Conservation (phyloP, 2,888 invertebrate species). For the Serripes groenlandicus region DNA sequence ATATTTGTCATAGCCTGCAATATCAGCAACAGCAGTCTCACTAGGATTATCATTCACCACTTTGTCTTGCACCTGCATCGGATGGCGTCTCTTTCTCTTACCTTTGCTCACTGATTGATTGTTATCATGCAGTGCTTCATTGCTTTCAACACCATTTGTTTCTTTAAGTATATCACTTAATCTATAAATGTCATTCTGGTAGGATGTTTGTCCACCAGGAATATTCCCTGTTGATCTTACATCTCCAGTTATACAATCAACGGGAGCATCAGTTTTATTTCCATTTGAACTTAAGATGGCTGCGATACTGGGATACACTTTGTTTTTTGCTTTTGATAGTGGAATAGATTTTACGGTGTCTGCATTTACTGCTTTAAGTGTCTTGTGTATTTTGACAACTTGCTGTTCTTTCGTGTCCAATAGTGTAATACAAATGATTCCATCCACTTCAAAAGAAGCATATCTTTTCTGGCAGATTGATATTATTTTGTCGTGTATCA, state of each 20-base stretch:
- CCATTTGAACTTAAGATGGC: constrained; percentile 12
- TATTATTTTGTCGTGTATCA: constrained; percentile 67
- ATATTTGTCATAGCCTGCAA: neutral
- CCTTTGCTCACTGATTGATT: constrained; percentile 10
- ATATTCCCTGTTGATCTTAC: neutral
- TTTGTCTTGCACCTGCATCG: constrained; percentile 25
- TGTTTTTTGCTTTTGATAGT: neutral
- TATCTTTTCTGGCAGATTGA: constrained; percentile 67
- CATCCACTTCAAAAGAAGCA: constrained; percentile 68
- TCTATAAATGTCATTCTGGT: constrained; percentile 43
- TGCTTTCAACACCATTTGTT: constrained; percentile 11
- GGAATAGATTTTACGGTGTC: neutral
- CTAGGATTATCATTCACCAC: neutral
- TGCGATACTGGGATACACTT: constrained; percentile 25
- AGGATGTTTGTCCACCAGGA: constrained; percentile 9
- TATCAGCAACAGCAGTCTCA: neutral
- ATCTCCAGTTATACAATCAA: neutral
- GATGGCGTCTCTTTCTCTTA: constrained; percentile 46
- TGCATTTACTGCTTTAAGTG: constrained; percentile 49
- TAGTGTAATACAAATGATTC: constrained; percentile 71
- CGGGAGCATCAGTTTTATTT: neutral
- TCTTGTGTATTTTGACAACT: constrained; percentile 73
- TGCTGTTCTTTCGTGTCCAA: constrained; percentile 67
- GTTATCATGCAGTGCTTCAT: neutral
- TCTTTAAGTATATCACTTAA: constrained; percentile 48